Percentiles rank a stretch among this genome's conserved stretches.
Evolutionary conservation across 2,888 invertebrate species (phyloP).

Genomic region (Harpagoxenus sublaevis): DNA sequence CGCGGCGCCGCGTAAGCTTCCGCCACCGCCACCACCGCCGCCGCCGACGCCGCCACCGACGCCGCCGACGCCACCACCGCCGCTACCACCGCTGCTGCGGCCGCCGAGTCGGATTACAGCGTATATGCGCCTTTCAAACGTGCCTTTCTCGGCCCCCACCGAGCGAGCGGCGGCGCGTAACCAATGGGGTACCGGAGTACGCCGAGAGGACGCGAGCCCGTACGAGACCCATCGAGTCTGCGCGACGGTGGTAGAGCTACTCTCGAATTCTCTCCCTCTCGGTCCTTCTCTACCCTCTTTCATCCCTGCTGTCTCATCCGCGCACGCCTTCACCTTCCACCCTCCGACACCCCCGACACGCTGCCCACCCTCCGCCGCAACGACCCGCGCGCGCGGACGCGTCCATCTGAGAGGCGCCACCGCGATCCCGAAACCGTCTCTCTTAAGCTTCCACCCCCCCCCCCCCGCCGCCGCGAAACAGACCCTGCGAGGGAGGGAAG

Average conservation of each 20-base stretch:
- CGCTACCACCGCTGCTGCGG: constrained; percentile 69
- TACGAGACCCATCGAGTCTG: constrained; percentile 67
- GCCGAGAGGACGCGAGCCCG: constrained; percentile 63
- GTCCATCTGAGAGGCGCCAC: constrained; percentile 53
- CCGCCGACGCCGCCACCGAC: constrained; percentile 35
- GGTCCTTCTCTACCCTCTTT: constrained; percentile 35
- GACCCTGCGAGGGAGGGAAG: neutral
- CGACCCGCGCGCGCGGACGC: constrained; percentile 44
- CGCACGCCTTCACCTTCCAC: constrained; percentile 57
- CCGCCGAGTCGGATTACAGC: constrained; percentile 71
- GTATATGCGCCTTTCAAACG: constrained; percentile 82
- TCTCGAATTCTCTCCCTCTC: constrained; percentile 45
- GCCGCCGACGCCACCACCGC: constrained; percentile 61
- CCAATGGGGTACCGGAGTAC: constrained; percentile 78
- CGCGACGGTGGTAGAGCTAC: constrained; percentile 47
- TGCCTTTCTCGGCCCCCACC: constrained; percentile 72
- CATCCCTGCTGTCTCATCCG: constrained; percentile 42
- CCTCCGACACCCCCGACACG: constrained; percentile 38
- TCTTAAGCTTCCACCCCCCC: constrained; percentile 33
- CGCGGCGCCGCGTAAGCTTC: constrained; percentile 75
- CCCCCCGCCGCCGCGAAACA: constrained; percentile 33
- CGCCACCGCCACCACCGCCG: constrained; percentile 66
- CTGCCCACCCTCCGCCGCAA: neutral
- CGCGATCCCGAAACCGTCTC: constrained; percentile 50
- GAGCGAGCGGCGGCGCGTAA: constrained; percentile 49